phyloP scores from a whole-genome alignment of 1,140 invertebrate genomes.

The Hypsibius dujardini region DNA sequence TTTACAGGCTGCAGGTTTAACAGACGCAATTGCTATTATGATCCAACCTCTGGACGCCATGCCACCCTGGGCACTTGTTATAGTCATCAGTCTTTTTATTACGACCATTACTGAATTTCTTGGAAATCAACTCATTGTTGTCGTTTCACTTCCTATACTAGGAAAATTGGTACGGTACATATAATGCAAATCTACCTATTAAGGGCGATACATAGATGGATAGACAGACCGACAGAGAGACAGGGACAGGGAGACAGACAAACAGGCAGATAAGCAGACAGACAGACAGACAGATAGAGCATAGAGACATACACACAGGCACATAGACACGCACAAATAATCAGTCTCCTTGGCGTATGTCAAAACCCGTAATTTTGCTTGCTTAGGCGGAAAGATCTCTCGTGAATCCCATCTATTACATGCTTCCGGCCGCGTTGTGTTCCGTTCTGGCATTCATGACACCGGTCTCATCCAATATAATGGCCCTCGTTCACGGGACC shows the following conservation, averaged over 20 bases:
- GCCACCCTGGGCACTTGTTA: not conserved
- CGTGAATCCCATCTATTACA: constrained; percentile 1
- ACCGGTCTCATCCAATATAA: not conserved
- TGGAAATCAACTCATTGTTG: not conserved
- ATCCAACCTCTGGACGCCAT: not conserved
- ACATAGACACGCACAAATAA: too few relatives aligned
- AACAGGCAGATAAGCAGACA: too few relatives aligned
- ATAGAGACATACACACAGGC: too few relatives aligned
- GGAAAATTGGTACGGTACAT: not conserved
- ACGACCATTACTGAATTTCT: not conserved
- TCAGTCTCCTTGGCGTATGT: too few relatives aligned
- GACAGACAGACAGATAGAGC: too few relatives aligned
- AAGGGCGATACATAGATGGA: too few relatives aligned
- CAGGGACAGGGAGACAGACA: too few relatives aligned
- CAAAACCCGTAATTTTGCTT: not conserved
- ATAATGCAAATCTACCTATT: too few relatives aligned
- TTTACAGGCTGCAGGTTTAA: not conserved
- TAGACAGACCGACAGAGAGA: too few relatives aligned
- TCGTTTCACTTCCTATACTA: not conserved
- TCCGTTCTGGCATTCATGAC: constrained; percentile 8
- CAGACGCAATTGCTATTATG: not conserved
- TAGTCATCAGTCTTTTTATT: not conserved
- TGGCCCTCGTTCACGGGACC: not conserved
- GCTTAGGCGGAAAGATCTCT: not conserved
- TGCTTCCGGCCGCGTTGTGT: not conserved